These are phyloP conservation scores for Acanthacorydalis orientalis DNA, from an alignment of 2,888 invertebrate species.

Conservation along the genomic window DNA sequence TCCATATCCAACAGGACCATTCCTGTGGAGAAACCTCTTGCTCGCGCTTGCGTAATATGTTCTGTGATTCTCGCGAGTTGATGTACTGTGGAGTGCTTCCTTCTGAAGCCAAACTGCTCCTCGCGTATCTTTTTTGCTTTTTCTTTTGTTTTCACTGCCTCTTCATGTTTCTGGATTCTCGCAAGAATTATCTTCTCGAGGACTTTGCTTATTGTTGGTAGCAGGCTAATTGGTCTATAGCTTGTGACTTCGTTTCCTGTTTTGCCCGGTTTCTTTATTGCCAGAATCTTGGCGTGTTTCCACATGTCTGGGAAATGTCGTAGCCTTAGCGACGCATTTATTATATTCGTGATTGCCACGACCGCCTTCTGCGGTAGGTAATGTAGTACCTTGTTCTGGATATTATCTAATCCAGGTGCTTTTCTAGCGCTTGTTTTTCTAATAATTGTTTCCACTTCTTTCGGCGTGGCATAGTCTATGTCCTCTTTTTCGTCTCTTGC, in stretches of 20 bases:
- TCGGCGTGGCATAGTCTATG: too few species aligned
- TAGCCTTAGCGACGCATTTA: too few species aligned
- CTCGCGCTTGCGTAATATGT: conserved; percentile 10
- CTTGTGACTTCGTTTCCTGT: conserved; percentile 7
- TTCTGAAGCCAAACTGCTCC: conserved; percentile 16
- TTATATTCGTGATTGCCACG: neutral
- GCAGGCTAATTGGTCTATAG: conserved; percentile 15
- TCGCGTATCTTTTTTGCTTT: conserved; percentile 7
- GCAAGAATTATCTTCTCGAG: conserved; percentile 11
- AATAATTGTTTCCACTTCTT: too few species aligned
- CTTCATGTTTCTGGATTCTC: conserved; percentile 5
- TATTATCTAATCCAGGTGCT: too few species aligned
- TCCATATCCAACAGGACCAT: conserved; percentile 15
- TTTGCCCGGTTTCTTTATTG: conserved; percentile 14
- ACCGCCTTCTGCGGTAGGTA: neutral
- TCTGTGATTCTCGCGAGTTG: conserved; percentile 14
- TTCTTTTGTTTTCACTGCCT: too few species aligned
- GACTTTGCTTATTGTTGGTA: conserved; percentile 12
- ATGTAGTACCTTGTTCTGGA: neutral
- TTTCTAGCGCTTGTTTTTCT: too few species aligned
- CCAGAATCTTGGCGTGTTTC: conserved; percentile 13
- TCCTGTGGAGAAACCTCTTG: conserved; percentile 11
- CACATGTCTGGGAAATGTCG: conserved; percentile 2
- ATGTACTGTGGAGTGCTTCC: conserved; percentile 12
- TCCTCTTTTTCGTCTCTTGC: too few species aligned